Conservation (phyloP, 2,797 vertebrate genomes). For the Bovichtus diacanthus region DNA sequence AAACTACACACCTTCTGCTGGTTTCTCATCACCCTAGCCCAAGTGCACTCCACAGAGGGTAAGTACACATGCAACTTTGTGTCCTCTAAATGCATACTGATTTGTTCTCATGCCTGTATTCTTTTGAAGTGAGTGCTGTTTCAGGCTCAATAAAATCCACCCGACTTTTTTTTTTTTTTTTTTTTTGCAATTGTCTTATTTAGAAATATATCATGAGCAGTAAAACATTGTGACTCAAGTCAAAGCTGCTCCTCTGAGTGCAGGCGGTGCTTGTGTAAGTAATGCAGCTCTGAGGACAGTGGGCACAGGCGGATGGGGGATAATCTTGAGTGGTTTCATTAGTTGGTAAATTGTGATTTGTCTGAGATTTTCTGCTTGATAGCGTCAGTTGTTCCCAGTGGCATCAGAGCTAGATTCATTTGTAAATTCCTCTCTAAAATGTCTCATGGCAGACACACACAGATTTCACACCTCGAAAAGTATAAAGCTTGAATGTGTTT, state of each 20-base stretch:
- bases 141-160: slow-evolving; percentile 18
- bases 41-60: slow-evolving; percentile 96
- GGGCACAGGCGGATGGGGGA: slow-evolving; percentile 67
- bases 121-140: slow-evolving; percentile 34
- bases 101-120: slow-evolving; percentile 27
- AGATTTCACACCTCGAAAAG: slow-evolving; percentile 69
- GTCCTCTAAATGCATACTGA: slow-evolving; percentile 16
- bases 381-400: slow-evolving; percentile 73
- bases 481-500: slow-evolving; percentile 65
- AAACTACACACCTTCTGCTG: slow-evolving; percentile 94
- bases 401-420: slow-evolving; percentile 75
- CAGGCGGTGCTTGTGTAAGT: slow-evolving; percentile 60
- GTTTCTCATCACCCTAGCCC: slow-evolving; percentile 94
- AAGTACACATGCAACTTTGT: slow-evolving; percentile 74
- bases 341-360: slow-evolving; percentile 80
- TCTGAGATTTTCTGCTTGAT: slow-evolving; percentile 80
- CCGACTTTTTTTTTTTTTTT: too few species aligned
- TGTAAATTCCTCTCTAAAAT: slow-evolving; percentile 67
- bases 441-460: slow-evolving; percentile 62
- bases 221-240: slow-evolving; percentile 60
- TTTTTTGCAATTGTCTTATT: slow-evolving; percentile 32
- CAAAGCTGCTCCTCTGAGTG: slow-evolving; percentile 67
- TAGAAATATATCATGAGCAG: slow-evolving; percentile 35
- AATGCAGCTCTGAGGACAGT: slow-evolving; percentile 69
- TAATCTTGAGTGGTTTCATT: slow-evolving; percentile 79